Percentiles rank a stretch among this genome's conserved stretches.
Conservation (phyloP, 2,113 vertebrate genomes). For the Poecile atricapillus region DNA sequence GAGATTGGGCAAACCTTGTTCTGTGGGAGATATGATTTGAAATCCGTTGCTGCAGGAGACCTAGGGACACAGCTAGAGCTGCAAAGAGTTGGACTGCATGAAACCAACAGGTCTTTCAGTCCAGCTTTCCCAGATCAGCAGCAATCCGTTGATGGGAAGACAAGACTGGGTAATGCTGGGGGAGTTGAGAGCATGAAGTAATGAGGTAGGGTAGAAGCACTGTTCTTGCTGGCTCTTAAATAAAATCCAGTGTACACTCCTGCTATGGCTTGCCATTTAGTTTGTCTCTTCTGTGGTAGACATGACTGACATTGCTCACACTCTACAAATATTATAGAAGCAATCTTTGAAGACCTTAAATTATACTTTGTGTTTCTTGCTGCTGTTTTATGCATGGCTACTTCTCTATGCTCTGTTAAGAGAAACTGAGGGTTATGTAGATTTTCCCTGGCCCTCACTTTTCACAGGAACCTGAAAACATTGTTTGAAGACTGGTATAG, state of each 20-base stretch:
- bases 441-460: background rate
- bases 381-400: background rate
- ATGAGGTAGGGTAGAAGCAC: background rate
- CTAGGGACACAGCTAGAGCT: background rate
- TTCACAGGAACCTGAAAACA: background rate
- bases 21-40: background rate
- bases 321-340: background rate
- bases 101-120: background rate
- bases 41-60: background rate
- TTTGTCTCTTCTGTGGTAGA: background rate
- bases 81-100: background rate
- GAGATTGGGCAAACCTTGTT: background rate
- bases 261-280: background rate
- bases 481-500: background rate
- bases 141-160: background rate
- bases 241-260: background rate
- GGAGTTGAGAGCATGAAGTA: background rate
- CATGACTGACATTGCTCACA: background rate
- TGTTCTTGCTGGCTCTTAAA: background rate
- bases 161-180: background rate
- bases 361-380: background rate
- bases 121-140: background rate
- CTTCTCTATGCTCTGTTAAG: background rate
- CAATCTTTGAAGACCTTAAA: background rate
- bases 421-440: background rate